phyloP scores from a whole-genome alignment of 2,888 invertebrate species.

The Autographa gamma region DNA sequence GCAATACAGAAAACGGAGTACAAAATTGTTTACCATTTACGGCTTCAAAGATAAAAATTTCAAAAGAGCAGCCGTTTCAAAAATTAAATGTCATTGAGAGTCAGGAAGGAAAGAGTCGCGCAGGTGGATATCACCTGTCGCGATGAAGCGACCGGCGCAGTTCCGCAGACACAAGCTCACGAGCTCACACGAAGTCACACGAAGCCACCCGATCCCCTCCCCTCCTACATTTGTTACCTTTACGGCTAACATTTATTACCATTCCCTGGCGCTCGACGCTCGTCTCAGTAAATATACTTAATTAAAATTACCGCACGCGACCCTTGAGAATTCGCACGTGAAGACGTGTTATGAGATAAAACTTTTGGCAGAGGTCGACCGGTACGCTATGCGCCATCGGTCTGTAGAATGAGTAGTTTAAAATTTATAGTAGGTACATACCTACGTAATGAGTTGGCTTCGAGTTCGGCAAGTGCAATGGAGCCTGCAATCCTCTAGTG shows the following conservation, averaged over 20 bases:
- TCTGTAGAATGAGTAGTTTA: constrained; percentile 21
- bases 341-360: constrained; percentile 75
- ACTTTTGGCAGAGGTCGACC: constrained; percentile 65
- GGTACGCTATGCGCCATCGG: constrained; percentile 21
- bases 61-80: constrained; percentile 60
- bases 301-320: constrained; percentile 85
- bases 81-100: constrained; percentile 66
- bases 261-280: constrained; percentile 70
- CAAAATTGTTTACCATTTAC: constrained; percentile 57
- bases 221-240: constrained; percentile 81
- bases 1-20: constrained; percentile 27
- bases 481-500: constrained; percentile 19
- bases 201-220: constrained; percentile 37
- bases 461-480: constrained; percentile 18
- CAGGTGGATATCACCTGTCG: constrained; percentile 78
- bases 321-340: constrained; percentile 72
- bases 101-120: constrained; percentile 75
- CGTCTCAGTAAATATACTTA: constrained; percentile 84
- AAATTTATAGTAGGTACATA: constrained; percentile 20
- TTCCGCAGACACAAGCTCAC: constrained; percentile 36
- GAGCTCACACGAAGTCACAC: constrained; percentile 35
- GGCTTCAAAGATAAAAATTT: constrained; percentile 57
- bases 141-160: constrained; percentile 52
- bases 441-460: background rate
- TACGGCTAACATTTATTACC: constrained; percentile 82